phyloP scores from a whole-genome alignment of 2,113 vertebrate species.

The Nematolebias whitei region DNA sequence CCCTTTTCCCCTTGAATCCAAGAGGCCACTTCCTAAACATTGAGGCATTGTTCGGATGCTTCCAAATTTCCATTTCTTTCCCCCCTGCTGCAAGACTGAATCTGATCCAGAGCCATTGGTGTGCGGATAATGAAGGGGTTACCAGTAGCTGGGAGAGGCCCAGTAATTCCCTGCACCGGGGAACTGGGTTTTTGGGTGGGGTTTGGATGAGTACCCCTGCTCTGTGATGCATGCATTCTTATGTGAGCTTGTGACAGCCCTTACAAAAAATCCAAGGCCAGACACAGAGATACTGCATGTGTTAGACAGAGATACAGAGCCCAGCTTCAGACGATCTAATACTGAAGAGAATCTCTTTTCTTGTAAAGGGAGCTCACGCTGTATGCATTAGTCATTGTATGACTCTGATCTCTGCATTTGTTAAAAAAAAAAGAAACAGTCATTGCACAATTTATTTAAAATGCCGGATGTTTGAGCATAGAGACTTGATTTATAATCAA shows the following conservation, averaged over 20 bases:
- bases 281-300: slow-evolving; percentile 66
- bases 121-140: slow-evolving; percentile 87
- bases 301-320: slow-evolving; percentile 68
- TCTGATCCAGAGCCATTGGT: slow-evolving; percentile 84
- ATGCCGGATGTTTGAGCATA: background rate
- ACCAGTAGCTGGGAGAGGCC: slow-evolving; percentile 84
- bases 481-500: background rate
- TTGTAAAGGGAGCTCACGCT: slow-evolving; percentile 28
- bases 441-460: slow-evolving; percentile 3
- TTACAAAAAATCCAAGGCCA: slow-evolving; percentile 80
- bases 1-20: slow-evolving; percentile 59
- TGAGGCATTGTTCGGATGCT: slow-evolving; percentile 80
- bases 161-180: slow-evolving; percentile 83
- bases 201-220: slow-evolving; percentile 83
- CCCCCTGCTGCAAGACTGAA: slow-evolving; percentile 74
- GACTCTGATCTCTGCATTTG: background rate
- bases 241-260: slow-evolving; percentile 80
- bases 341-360: slow-evolving; percentile 19
- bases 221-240: slow-evolving; percentile 81
- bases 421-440: background rate
- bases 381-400: slow-evolving; percentile 24
- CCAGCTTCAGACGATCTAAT: slow-evolving; percentile 36
- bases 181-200: slow-evolving; percentile 82
- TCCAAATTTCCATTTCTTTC: slow-evolving; percentile 78
- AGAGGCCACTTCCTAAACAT: slow-evolving; percentile 75